A percentile compares a stretch with the other conserved stretches of the same genome.
phyloP scores from a whole-genome alignment of 2,888 invertebrate species.

The Drosophila nigricruria region DNA sequence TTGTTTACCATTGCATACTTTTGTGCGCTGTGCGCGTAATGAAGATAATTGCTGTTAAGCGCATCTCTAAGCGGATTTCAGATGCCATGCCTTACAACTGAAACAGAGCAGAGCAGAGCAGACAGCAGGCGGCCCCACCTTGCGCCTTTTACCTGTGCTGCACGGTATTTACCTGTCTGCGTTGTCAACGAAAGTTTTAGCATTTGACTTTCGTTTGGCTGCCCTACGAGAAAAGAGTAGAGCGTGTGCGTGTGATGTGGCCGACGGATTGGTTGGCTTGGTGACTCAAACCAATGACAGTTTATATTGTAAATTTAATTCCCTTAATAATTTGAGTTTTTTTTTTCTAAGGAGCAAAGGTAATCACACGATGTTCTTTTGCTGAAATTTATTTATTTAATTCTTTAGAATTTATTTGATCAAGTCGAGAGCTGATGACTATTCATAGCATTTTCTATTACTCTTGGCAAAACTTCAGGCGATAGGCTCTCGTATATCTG shows the following conservation, averaged over 20 bases:
- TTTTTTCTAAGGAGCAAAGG: no score
- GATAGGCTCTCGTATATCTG: no score
- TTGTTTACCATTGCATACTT: constrained; percentile 62
- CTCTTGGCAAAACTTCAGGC: no score
- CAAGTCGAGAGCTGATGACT: no score
- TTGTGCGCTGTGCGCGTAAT: constrained; percentile 68
- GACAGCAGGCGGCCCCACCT: neutral
- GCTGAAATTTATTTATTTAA: no score
- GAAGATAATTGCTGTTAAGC: constrained; percentile 80
- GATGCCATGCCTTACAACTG: constrained; percentile 38
- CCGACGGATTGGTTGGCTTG: neutral
- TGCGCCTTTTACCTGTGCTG: neutral
- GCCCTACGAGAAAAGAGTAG: constrained; percentile 13
- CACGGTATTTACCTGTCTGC: constrained; percentile 30
- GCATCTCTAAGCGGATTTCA: constrained; percentile 73
- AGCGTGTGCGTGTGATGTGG: no score
- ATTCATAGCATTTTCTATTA: no score
- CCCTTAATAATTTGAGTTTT: no score
- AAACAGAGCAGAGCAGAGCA: constrained; percentile 2
- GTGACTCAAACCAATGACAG: neutral
- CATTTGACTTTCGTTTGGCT: constrained; percentile 33
- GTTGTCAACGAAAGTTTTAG: constrained; percentile 40
- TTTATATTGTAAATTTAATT: no score
- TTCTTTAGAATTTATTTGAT: no score
- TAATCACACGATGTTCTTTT: no score